Base-by-base conservation (phyloP, 2,113 vertebrate species). In the Nannobrachium achirus region DNA sequence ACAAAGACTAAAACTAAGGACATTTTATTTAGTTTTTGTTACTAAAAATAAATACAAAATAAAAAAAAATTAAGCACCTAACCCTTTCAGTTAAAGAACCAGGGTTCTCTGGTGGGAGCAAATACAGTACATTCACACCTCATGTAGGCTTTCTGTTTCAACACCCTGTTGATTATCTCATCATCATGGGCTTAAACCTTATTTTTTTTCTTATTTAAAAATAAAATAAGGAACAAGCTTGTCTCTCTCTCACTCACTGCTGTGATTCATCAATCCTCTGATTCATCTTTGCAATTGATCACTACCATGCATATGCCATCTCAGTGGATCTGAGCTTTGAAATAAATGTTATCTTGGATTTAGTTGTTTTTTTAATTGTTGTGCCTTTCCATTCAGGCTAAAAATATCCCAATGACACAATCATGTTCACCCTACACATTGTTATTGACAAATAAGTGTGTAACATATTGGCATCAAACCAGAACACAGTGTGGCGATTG, bases 1-100 rank as follows among this genome's bases (percentile, higher is more conserved):
- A 33, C 25, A 33, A 33, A 33, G 25, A 33, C 25, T 33, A 33
- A 33, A 33, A 33, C 3, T 33, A 33, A 33, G 48, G 78, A 41
- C 48, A 6, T 7, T 61, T 11, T 45, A 56, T 16, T 63, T 49
- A 46, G 61, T 19, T 72, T n/a, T 44, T 10, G 8, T n/a, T 57
- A 14, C n/a, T n/a, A n/a, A n/a, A n/a, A n/a, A n/a, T n/a, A n/a
- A n/a, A n/a, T n/a, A n/a, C n/a, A n/a, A n/a, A n/a, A n/a, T n/a
- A n/a, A n/a, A n/a, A n/a, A n/a, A n/a, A n/a, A n/a, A n/a, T n/a
- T n/a, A n/a, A n/a, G n/a, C n/a, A n/a, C n/a, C n/a, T n/a, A n/a
- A n/a, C n/a, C n/a, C n/a, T n/a, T n/a, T n/a, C n/a, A n/a, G n/a
- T n/a, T n/a, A n/a, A n/a, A n/a, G n/a, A n/a, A n/a, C n/a, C n/a